Percentiles rank a stretch among this genome's conserved stretches.
phyloP scores from a whole-genome alignment of 2,888 invertebrate species.

The Ochropacha duplaris region DNA sequence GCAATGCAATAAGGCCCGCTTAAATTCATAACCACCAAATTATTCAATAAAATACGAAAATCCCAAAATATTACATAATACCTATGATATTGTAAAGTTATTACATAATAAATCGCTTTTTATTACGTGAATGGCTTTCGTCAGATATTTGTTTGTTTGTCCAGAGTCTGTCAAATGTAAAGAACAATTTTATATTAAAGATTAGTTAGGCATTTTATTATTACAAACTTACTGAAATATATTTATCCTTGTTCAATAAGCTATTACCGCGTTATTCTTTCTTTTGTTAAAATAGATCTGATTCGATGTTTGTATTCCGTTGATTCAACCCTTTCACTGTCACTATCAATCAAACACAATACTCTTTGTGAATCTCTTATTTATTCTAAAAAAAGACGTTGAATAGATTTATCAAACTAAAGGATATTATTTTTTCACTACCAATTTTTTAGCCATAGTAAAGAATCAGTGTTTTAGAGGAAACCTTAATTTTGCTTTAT shows the following conservation, averaged over 20 bases:
- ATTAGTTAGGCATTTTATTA: no score
- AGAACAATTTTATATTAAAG: no score
- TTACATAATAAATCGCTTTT: background rate
- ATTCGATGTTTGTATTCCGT: background rate
- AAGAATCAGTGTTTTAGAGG: no score
- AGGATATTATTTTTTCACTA: background rate
- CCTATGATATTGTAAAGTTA: background rate
- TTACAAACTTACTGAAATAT: background rate
- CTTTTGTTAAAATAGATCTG: background rate
- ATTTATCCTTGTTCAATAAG: background rate
- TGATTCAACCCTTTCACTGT: background rate
- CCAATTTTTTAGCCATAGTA: background rate
- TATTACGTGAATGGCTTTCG: background rate
- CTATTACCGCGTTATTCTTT: background rate
- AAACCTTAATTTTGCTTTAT: no score
- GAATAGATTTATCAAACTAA: background rate
- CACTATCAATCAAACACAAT: background rate
- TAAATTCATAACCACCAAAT: background rate
- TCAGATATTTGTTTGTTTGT: no score
- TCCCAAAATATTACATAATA: background rate
- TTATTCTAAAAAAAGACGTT: background rate
- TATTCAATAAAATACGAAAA: background rate
- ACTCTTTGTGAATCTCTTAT: background rate
- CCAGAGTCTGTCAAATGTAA: no score
- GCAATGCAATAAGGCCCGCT: background rate